Base-by-base conservation (phyloP, 2,888 invertebrate genomes). In the Gortyna flavago region DNA sequence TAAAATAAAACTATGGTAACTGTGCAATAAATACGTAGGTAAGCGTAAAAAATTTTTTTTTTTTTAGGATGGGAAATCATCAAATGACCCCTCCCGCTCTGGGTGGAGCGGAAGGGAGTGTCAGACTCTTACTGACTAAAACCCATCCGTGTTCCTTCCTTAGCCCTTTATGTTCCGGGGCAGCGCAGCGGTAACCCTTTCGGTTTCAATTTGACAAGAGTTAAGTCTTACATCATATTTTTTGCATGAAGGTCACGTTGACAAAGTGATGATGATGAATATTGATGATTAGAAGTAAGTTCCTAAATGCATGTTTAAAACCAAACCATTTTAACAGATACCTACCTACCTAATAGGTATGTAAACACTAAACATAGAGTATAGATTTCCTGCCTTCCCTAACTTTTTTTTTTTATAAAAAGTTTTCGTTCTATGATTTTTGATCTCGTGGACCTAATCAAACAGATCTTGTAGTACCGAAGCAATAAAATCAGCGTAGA, bases 161-260 rank as follows among this genome's bases (percentile, higher is more conserved):
- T n/a, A n/a, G n/a, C n/a, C n/a, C n/a, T n/a, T n/a, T n/a, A n/a
- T n/a, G n/a, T n/a, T n/a, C n/a, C n/a, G n/a, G n/a, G n/a, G n/a
- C n/a, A n/a, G n/a, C n/a, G n/a, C n/a, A n/a, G n/a, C n/a, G n/a
- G n/a, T n/a, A n/a, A n/a, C n/a, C n/a, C n/a, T n/a, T n/a, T n/a
- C 32, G 21, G 59, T 81, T 73, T 65, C n/a, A 38, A 35, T 38
- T 66, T 41, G 18, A 25, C 35, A 61, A 35, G 66, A 66, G 41
- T 3, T 59, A 54, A 54, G 16, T 59, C 41, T 29, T 73, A 32
- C 59, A 79, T 35, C 41, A 25, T 21, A 66, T 51, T 61, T 75
- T 75, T 61, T 66, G 59, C 51, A 41, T 51, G 66, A 75, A 75
- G 65, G 76, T 75, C 76, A 79, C 59, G 41, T 59, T 82, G 57